Percentiles rank a stretch among this genome's conserved stretches.
Conservation (phyloP, 2,888 invertebrate species). For the Congeria kusceri region DNA sequence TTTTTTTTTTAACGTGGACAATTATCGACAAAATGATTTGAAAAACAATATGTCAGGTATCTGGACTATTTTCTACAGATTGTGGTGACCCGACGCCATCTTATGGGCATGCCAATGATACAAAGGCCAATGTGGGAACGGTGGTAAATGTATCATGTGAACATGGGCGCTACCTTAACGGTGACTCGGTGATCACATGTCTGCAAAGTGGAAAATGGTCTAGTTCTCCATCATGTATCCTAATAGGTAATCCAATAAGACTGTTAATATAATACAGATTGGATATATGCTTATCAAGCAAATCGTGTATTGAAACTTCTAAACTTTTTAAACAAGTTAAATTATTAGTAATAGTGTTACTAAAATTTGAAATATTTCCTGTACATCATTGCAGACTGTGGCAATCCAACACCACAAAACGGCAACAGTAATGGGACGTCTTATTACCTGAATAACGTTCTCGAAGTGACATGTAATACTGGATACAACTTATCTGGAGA, state of each 20-base stretch:
- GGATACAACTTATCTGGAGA: slow-evolving; percentile 15
- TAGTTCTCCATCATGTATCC: slow-evolving; percentile 8
- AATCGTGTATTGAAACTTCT: too few relatives aligned
- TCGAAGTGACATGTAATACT: slow-evolving; percentile 1
- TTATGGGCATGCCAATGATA: not conserved
- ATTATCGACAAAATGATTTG: too few relatives aligned
- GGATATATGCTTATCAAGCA: too few relatives aligned
- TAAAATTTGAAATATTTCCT: too few relatives aligned
- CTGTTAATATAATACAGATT: too few relatives aligned
- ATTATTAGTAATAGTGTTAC: too few relatives aligned
- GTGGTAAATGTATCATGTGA: slow-evolving; percentile 18
- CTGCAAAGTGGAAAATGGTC: slow-evolving; percentile 10
- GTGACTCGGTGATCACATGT: slow-evolving; percentile 7
- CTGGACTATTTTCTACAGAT: slow-evolving; percentile 15
- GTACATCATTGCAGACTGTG: too few relatives aligned
- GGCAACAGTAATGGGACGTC: not conserved
- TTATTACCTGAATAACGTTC: not conserved
- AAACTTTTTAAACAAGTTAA: too few relatives aligned
- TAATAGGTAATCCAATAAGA: slow-evolving; percentile 15
- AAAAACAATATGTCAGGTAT: too few relatives aligned
- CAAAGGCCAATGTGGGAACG: not conserved
- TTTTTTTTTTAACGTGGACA: too few relatives aligned
- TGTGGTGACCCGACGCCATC: slow-evolving; percentile 30
- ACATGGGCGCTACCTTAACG: slow-evolving; percentile 2
- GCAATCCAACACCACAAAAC: slow-evolving; percentile 9